Percentiles rank a stretch among this genome's conserved stretches.
These are phyloP conservation scores for Atta cephalotes DNA, from an alignment of 1,140 invertebrate species.

Conservation along the genomic window DNA sequence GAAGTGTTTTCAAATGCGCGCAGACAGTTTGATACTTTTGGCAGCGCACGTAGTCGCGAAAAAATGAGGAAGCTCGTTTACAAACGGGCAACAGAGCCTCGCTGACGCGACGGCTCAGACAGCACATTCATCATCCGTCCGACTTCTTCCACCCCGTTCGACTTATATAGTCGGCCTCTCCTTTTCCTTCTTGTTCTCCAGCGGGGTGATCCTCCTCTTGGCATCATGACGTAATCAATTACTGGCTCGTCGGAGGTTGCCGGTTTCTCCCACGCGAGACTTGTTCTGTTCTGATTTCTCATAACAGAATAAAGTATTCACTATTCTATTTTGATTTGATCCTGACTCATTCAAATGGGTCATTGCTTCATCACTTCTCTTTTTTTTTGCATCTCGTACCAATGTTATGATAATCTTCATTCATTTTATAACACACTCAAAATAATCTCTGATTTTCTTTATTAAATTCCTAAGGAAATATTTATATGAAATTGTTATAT, in stretches of 20 bases:
- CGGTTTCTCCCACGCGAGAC: conserved; percentile 21
- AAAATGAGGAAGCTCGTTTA: conserved; percentile 78
- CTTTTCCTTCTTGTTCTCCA: conserved; percentile 28
- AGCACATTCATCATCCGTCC: conserved; percentile 79
- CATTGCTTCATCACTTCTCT: not conserved
- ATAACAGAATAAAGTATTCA: conserved; percentile 12
- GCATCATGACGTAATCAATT: conserved; percentile 69
- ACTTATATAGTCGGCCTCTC: conserved; percentile 28
- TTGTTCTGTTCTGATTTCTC: conserved; percentile 29
- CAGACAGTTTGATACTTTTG: conserved; percentile 62
- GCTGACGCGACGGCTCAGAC: conserved; percentile 74
- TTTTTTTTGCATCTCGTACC: not conserved
- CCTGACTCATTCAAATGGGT: conserved; percentile 1
- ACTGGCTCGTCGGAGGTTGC: conserved; percentile 34
- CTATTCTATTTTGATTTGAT: conserved; percentile 15
- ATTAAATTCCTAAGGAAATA: not conserved
- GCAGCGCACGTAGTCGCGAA: conserved; percentile 54
- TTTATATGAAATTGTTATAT: not conserved
- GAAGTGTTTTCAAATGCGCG: conserved; percentile 42
- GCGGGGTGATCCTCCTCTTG: conserved; percentile 34
- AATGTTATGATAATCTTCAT: not conserved
- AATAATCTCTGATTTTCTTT: not conserved
- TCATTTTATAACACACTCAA: not conserved
- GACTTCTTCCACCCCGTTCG: conserved; percentile 68
- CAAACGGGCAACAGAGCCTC: conserved; percentile 81